Percentiles rank a stretch among this genome's conserved stretches.
These are phyloP conservation scores for Hippocampus kuda DNA, from an alignment of 2,797 vertebrate genomes.

Conservation along the genomic window DNA sequence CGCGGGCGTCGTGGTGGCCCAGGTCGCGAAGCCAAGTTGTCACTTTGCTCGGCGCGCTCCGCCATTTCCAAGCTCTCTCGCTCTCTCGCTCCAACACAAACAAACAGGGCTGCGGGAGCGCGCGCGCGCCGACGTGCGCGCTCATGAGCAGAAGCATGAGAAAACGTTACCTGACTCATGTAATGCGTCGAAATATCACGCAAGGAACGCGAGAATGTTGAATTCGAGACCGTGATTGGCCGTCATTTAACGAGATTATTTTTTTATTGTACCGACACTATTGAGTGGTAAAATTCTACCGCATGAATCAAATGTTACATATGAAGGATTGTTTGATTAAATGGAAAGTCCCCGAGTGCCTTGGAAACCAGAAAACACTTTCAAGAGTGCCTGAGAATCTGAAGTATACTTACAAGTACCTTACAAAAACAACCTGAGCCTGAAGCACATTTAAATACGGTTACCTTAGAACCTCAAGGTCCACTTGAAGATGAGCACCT, in stretches of 20 bases:
- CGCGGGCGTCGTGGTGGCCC: slow-evolving; percentile 28
- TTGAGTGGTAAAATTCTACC: neutral
- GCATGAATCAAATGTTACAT: neutral
- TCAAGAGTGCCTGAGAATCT: too few relatives aligned
- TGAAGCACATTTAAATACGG: neutral
- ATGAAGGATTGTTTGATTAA: neutral
- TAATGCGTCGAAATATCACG: neutral
- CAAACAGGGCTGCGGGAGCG: slow-evolving; percentile 60
- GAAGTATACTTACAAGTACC: too few relatives aligned
- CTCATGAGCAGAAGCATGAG: slow-evolving; percentile 10
- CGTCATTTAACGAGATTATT: neutral
- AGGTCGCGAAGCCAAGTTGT: slow-evolving; percentile 44
- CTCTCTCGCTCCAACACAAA: slow-evolving; percentile 55
- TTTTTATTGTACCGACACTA: neutral
- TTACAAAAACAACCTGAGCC: neutral
- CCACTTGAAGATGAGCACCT: too few relatives aligned
- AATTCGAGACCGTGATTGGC: neutral
- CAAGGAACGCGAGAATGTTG: neutral
- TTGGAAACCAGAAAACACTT: too few relatives aligned
- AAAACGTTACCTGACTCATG: neutral
- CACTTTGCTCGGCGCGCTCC: slow-evolving; percentile 60
- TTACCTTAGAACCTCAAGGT: neutral
- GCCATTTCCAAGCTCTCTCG: slow-evolving; percentile 63
- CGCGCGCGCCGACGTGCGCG: slow-evolving; percentile 31
- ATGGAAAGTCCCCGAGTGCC: neutral